These are phyloP conservation scores for Eleutherodactylus coqui DNA, from an alignment of 2,797 vertebrate species.

Conservation along the genomic window DNA sequence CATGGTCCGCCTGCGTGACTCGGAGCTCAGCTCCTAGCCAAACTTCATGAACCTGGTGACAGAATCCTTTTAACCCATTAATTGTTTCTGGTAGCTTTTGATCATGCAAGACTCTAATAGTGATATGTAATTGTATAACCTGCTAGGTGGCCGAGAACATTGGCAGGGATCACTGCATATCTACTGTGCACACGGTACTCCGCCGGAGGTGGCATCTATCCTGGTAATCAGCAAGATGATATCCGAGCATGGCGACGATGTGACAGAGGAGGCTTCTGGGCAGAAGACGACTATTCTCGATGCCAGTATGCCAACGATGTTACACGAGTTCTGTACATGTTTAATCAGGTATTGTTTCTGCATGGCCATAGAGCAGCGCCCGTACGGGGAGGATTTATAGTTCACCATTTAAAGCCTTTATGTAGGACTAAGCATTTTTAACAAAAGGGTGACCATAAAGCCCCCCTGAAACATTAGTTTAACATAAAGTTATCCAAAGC, in stretches of 20 bases:
- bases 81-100: not conserved
- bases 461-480: no score
- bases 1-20: no score
- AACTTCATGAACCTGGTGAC: no score
- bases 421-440: no score
- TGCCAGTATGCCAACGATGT: slow-evolving; percentile 97
- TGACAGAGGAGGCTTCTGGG: slow-evolving; percentile 88
- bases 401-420: not conserved
- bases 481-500: no score
- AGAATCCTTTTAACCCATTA: no score
- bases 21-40: no score
- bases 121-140: slow-evolving; percentile 63
- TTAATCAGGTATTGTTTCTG: slow-evolving; percentile 88
- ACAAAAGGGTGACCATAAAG: no score
- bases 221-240: slow-evolving; percentile 82
- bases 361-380: not conserved
- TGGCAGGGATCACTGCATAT: slow-evolving; percentile 91
- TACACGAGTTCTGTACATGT: slow-evolving; percentile 91
- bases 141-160: slow-evolving; percentile 91
- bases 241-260: slow-evolving; percentile 90
- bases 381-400: not conserved
- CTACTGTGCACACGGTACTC: slow-evolving; percentile 87
- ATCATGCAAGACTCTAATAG: slow-evolving; percentile 59
- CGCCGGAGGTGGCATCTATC: slow-evolving; percentile 85
- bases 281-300: slow-evolving; percentile 90